Evolutionary conservation across 2,797 vertebrate species (phyloP).

Genomic region (Cephalopachus bancanus): DNA sequence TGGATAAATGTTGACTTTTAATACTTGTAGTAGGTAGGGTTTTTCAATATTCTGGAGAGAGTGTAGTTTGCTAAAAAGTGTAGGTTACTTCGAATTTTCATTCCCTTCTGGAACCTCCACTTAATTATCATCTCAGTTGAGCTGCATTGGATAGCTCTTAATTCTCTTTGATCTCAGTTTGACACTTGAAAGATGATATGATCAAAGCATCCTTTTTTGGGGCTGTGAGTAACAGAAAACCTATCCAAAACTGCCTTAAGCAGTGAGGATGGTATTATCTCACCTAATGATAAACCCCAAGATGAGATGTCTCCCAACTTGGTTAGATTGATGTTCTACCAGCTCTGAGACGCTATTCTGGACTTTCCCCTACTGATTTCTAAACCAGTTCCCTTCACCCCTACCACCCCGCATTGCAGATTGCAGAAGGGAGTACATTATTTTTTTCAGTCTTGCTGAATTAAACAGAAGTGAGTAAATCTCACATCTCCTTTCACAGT

Average conservation of each 20-base stretch:
- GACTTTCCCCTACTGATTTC: background rate
- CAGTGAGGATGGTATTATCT: background rate
- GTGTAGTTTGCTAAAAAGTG: conserved; percentile 28
- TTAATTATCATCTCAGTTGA: background rate
- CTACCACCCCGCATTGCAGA: background rate
- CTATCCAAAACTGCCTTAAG: background rate
- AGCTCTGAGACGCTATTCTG: background rate
- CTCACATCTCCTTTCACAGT: background rate
- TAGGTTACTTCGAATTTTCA: conserved; percentile 12
- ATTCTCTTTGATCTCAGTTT: conserved; percentile 30
- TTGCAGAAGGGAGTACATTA: background rate
- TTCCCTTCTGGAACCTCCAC: background rate
- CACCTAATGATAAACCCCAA: background rate
- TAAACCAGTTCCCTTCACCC: background rate
- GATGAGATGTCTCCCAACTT: background rate
- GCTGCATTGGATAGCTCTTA: background rate
- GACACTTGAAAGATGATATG: background rate
- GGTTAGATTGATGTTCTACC: background rate
- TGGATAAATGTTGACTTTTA: conserved; percentile 2
- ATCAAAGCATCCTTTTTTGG: background rate
- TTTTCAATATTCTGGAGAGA: conserved; percentile 16
- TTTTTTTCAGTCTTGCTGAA: no score
- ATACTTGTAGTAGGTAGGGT: background rate
- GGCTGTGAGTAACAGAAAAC: background rate
- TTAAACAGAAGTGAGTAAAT: background rate